Percentiles rank a stretch among this genome's conserved stretches.
Conservation (phyloP, 2,888 invertebrate genomes). For the Drosophila lacicola region DNA sequence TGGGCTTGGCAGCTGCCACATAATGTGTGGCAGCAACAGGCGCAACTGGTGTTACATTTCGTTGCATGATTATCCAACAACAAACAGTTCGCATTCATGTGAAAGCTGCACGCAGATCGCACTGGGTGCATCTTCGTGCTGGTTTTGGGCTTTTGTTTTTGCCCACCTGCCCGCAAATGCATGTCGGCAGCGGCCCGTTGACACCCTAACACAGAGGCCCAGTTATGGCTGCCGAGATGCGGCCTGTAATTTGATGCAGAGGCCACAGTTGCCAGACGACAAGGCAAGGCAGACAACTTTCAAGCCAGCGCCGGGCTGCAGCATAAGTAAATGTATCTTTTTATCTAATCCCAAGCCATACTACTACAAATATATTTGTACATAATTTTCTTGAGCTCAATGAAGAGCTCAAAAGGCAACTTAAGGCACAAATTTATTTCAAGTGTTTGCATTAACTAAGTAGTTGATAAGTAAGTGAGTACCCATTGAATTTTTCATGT, state of each 20-base stretch:
- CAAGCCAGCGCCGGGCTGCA: slow-evolving; percentile 11
- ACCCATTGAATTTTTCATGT: slow-evolving; percentile 42
- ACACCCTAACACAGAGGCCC: slow-evolving; percentile 76
- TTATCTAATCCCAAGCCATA: not conserved
- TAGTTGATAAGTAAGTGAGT: slow-evolving; percentile 20
- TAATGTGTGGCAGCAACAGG: slow-evolving; percentile 9
- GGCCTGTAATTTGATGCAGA: slow-evolving; percentile 66
- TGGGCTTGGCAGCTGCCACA: slow-evolving; percentile 1
- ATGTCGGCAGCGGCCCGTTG: slow-evolving; percentile 47
- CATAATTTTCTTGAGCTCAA: slow-evolving; percentile 3
- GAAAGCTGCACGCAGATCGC: slow-evolving; percentile 5
- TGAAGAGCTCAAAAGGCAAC: slow-evolving; percentile 18
- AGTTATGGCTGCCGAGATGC: slow-evolving; percentile 46
- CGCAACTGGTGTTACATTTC: slow-evolving; percentile 6
- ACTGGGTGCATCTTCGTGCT: slow-evolving; percentile 26
- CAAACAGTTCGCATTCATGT: slow-evolving; percentile 1
- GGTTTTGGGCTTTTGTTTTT: slow-evolving; percentile 12
- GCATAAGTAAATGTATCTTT: slow-evolving; percentile 12
- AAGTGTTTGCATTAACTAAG: slow-evolving; percentile 26
- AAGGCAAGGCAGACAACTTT: slow-evolving; percentile 58
- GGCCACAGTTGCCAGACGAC: slow-evolving; percentile 24
- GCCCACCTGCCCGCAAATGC: slow-evolving; percentile 38
- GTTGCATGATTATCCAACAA: slow-evolving; percentile 9
- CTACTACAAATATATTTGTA: not conserved
- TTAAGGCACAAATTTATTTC: slow-evolving; percentile 13